phyloP scores from a whole-genome alignment of 2,113 vertebrate genomes.

The Entelurus aequoreus region DNA sequence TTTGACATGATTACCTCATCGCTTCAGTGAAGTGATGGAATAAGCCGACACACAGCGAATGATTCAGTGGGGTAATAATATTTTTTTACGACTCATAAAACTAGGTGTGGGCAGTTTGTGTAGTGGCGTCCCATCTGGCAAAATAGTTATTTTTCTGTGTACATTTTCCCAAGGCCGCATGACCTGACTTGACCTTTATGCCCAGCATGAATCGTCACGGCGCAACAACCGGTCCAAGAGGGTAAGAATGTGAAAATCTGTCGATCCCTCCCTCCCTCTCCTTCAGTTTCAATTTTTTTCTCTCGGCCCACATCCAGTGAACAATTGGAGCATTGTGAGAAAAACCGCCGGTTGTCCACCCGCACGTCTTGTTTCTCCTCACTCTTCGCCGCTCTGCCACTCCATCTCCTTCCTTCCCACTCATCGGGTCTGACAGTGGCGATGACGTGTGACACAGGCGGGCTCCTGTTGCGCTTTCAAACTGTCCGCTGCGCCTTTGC shows the following conservation, averaged over 20 bases:
- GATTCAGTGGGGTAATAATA: not conserved
- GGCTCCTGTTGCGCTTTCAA: conserved; percentile 27
- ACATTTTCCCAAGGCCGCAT: not conserved
- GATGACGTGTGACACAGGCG: conserved; percentile 54
- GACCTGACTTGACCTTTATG: conserved; percentile 28
- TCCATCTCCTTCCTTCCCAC: conserved; percentile 9
- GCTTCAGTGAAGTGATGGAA: not conserved
- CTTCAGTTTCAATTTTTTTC: conserved; percentile 42
- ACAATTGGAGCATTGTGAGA: conserved; percentile 57
- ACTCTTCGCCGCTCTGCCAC: conserved; percentile 4
- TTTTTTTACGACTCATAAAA: not conserved
- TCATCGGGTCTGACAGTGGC: conserved; percentile 43
- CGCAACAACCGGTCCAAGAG: conserved; percentile 51
- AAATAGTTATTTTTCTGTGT: not conserved
- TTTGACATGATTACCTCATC: not conserved
- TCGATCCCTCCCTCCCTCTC: conserved; percentile 28
- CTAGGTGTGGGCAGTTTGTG: not conserved
- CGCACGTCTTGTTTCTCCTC: conserved; percentile 13
- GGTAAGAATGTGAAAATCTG: conserved; percentile 60
- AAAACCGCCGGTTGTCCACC: conserved; percentile 38
- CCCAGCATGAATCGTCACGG: conserved; percentile 38
- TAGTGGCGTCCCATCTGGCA: not conserved
- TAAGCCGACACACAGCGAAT: not conserved
- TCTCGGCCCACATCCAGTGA: conserved; percentile 33
- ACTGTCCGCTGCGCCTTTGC: conserved; percentile 49